phyloP scores from a whole-genome alignment of 2,888 invertebrate species.

The Conops quadrifasciatus region DNA sequence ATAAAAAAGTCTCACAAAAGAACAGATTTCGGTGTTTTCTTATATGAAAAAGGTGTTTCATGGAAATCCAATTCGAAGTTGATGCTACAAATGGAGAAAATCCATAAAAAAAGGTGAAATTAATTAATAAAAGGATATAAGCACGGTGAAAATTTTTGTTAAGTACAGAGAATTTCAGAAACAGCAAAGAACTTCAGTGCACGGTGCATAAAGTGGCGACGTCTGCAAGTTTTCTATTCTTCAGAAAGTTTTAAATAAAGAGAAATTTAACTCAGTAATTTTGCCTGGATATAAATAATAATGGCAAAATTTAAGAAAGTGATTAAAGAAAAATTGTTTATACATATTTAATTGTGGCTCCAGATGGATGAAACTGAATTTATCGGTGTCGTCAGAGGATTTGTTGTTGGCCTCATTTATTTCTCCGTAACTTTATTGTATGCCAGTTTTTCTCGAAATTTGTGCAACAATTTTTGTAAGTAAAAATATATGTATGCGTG shows the following conservation, averaged over 20 bases:
- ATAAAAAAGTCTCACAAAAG: conserved; percentile 3
- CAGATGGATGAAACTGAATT: neutral
- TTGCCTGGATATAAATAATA: neutral
- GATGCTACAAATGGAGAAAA: conserved; percentile 2
- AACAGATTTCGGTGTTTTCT: conserved; percentile 20
- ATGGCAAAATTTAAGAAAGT: conserved; percentile 4
- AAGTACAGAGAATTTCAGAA: conserved; percentile 10
- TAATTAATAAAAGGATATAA: conserved; percentile 6
- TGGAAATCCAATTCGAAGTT: conserved; percentile 11
- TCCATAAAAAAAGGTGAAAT: conserved; percentile 4
- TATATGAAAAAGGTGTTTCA: conserved; percentile 22
- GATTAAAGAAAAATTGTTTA: conserved; percentile 10
- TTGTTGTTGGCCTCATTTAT: neutral
- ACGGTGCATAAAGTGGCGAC: conserved; percentile 30
- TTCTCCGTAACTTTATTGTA: no score
- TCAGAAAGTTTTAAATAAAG: conserved; percentile 16
- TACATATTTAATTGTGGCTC: conserved; percentile 2
- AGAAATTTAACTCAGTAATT: conserved; percentile 12
- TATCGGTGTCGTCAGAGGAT: neutral
- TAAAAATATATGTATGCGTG: no score
- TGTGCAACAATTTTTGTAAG: no score
- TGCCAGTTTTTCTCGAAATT: no score
- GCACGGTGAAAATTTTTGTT: conserved; percentile 14
- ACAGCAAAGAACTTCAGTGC: neutral
- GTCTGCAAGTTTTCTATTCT: conserved; percentile 32